Evolutionary conservation across 2,797 vertebrate genomes (phyloP).

Genomic region (Ambastaia sidthimunki): DNA sequence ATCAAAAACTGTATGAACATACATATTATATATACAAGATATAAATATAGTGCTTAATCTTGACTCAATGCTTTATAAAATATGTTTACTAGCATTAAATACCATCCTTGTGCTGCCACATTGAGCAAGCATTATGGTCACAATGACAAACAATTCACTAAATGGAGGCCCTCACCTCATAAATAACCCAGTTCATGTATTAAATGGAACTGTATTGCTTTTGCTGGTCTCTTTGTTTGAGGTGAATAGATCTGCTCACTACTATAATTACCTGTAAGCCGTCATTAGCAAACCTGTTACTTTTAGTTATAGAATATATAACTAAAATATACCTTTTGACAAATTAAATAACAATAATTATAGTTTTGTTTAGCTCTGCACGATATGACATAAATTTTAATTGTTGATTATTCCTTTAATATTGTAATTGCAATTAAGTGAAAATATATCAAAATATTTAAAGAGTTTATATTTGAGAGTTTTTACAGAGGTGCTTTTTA

Average conservation of each 20-base stretch:
- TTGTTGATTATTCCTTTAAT: too few species aligned
- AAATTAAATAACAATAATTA: too few species aligned
- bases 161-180: neutral
- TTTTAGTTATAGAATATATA: too few species aligned
- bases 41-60: slow-evolving; percentile 9
- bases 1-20: neutral
- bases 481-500: too few species aligned
- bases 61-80: neutral
- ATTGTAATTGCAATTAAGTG: too few species aligned
- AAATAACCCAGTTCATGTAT: neutral
- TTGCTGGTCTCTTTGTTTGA: slow-evolving; percentile 14
- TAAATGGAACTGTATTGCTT: neutral
- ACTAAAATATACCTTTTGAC: neutral
- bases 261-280: neutral
- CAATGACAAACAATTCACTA: neutral
- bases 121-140: slow-evolving; percentile 16
- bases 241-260: slow-evolving; percentile 17
- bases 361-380: too few species aligned
- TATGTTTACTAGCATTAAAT: neutral
- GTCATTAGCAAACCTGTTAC: neutral
- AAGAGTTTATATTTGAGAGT: too few species aligned
- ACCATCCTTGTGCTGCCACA: neutral
- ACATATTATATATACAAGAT: slow-evolving; percentile 6
- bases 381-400: too few species aligned
- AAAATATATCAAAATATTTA: too few species aligned